Percentiles rank a stretch among this genome's conserved stretches.
Conservation (phyloP, 2,113 vertebrate species). For the Pachypanchax playfairii region DNA sequence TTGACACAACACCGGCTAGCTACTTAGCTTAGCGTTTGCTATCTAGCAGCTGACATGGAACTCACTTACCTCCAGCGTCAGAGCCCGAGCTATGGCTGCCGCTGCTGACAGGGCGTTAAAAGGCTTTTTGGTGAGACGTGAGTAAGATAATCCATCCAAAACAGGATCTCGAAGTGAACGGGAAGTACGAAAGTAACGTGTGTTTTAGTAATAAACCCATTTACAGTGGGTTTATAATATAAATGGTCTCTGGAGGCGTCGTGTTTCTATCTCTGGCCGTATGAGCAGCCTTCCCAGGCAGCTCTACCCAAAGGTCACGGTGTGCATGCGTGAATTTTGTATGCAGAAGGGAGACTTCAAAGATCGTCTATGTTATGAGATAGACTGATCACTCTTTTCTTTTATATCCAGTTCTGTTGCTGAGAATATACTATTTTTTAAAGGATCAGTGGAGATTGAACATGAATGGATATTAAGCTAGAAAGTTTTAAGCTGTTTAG, state of each 20-base stretch:
- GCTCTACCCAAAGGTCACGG: constrained; percentile 40
- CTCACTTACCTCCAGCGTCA: constrained; percentile 68
- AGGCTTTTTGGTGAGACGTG: constrained; percentile 48
- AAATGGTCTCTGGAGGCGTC: background rate
- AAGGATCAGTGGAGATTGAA: no score
- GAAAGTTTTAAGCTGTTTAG: no score
- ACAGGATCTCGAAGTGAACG: constrained; percentile 11
- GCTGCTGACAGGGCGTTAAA: constrained; percentile 52
- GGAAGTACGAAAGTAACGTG: constrained; percentile 11
- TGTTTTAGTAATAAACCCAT: constrained; percentile 61
- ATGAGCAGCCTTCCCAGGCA: constrained; percentile 29
- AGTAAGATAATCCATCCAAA: constrained; percentile 73
- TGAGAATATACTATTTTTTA: no score
- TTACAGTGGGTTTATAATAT: constrained; percentile 36
- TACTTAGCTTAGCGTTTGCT: constrained; percentile 23
- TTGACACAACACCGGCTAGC: constrained; percentile 9
- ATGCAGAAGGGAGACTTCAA: background rate
- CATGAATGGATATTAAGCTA: no score
- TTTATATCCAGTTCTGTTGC: background rate
- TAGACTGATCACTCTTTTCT: constrained; percentile 1
- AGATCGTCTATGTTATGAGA: constrained; percentile 17
- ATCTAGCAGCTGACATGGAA: constrained; percentile 52
- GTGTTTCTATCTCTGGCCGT: background rate
- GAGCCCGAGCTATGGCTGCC: constrained; percentile 56
- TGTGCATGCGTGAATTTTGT: constrained; percentile 47